phyloP scores from a whole-genome alignment of 2,888 invertebrate genomes.

The Drosophila demipolita region DNA sequence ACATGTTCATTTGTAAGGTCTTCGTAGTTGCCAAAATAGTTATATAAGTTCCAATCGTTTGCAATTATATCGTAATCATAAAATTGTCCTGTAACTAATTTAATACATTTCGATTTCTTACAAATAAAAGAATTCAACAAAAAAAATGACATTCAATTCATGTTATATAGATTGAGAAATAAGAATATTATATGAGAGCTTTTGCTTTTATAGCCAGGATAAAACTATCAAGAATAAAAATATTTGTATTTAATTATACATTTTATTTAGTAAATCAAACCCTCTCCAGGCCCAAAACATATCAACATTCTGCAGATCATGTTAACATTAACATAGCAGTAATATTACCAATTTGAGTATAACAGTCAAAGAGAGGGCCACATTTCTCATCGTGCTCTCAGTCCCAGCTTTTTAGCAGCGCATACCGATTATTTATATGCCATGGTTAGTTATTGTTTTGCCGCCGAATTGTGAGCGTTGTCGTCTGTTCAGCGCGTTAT shows the following conservation, averaged over 20 bases:
- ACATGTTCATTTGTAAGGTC: constrained; percentile 24
- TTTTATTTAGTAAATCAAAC: not conserved
- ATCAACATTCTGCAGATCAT: constrained; percentile 14
- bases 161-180: not conserved
- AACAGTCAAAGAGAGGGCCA: constrained; percentile 26
- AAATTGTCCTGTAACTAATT: constrained; percentile 15
- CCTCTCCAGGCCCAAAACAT: not conserved
- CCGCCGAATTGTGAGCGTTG: constrained; percentile 15
- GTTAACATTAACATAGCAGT: constrained; percentile 9
- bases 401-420: constrained; percentile 4
- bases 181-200: not conserved
- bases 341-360: constrained; percentile 42
- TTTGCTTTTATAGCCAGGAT: not conserved
- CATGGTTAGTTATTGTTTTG: constrained; percentile 36
- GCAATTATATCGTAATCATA: constrained; percentile 41
- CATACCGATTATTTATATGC: constrained; percentile 2
- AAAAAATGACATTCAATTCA: not conserved
- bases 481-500: not conserved
- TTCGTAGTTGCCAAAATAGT: constrained; percentile 46
- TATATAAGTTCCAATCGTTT: constrained; percentile 42
- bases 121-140: constrained; percentile 20
- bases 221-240: not conserved
- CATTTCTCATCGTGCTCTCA: not conserved
- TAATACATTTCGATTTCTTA: constrained; percentile 11
- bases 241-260: not conserved